Percentiles rank a stretch among this genome's conserved stretches.
These are phyloP conservation scores for Laticauda colubrina DNA, from an alignment of 2,113 vertebrate species.

Conservation along the genomic window DNA sequence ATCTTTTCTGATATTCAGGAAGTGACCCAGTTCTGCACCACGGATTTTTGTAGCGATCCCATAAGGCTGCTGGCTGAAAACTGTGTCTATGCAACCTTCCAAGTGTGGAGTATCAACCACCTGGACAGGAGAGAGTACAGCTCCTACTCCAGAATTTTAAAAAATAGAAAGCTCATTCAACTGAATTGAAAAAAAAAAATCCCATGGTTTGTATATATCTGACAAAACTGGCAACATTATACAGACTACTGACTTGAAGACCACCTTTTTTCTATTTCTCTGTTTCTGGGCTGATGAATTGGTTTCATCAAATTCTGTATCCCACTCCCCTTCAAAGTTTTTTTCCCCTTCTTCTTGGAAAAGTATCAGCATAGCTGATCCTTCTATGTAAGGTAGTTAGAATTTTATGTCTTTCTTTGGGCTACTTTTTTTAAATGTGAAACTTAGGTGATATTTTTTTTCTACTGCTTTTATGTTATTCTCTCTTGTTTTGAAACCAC, in stretches of 20 bases:
- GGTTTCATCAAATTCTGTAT: constrained; percentile 70
- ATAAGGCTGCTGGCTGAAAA: constrained; percentile 97
- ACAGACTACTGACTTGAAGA: constrained; percentile 97
- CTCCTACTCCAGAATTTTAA: constrained; percentile 81
- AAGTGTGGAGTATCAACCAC: constrained; percentile 84
- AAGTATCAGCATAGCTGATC: constrained; percentile 89
- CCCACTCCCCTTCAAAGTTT: constrained; percentile 63
- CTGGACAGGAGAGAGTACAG: constrained; percentile 80
- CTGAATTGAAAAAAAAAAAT: constrained; percentile 78
- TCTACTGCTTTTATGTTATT: constrained; percentile 83
- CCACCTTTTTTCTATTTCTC: constrained; percentile 81
- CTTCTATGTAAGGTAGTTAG: constrained; percentile 89
- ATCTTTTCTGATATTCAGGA: constrained; percentile 99
- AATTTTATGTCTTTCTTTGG: constrained; percentile 85
- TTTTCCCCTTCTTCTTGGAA: constrained; percentile 61
- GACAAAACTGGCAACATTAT: constrained; percentile 90
- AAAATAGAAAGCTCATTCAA: constrained; percentile 80
- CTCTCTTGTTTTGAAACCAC: constrained; percentile 83
- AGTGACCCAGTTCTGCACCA: constrained; percentile 89
- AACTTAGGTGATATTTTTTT: constrained; percentile 82
- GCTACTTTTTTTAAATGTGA: constrained; percentile 88
- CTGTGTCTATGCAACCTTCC: constrained; percentile 99
- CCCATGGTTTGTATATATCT: constrained; percentile 92
- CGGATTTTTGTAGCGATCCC: constrained; percentile 94
- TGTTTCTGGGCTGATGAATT: constrained; percentile 84